Percentiles rank a stretch among this genome's conserved stretches.
These are phyloP conservation scores for Euphonia xanthogaster DNA, from an alignment of 2,797 vertebrate species.

Conservation along the genomic window DNA sequence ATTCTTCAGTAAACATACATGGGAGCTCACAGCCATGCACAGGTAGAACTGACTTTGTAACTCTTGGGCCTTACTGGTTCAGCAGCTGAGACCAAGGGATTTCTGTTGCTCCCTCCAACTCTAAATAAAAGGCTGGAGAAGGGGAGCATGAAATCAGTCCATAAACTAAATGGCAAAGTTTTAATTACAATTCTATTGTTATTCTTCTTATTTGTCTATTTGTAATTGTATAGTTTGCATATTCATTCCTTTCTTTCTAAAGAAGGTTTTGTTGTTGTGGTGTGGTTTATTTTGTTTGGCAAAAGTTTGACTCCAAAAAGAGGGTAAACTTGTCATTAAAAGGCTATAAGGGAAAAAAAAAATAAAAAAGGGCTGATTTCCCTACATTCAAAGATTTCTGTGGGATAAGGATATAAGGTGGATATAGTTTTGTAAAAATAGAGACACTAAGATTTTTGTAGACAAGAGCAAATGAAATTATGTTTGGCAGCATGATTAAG, in stretches of 20 bases:
- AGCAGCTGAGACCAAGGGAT: background rate
- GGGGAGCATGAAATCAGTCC: background rate
- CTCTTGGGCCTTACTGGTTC: background rate
- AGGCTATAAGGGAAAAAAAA: background rate
- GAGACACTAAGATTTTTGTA: background rate
- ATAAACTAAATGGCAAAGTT: constrained; percentile 20
- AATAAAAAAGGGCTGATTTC: background rate
- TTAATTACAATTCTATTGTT: constrained; percentile 32
- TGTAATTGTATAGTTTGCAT: background rate
- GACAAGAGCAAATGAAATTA: background rate
- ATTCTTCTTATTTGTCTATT: background rate
- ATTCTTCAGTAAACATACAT: background rate
- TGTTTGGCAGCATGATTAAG: background rate
- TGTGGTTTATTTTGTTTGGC: background rate
- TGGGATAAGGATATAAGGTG: background rate
- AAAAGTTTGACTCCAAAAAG: background rate
- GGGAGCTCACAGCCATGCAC: background rate
- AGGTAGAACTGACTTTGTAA: background rate
- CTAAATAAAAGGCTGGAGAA: background rate
- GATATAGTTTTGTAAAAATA: background rate
- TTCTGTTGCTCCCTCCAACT: background rate
- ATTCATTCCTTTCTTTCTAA: constrained; percentile 22
- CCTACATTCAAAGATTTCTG: background rate
- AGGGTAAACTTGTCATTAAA: background rate
- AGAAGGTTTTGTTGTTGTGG: background rate